Conservation (phyloP, 2,888 invertebrate genomes). For the Bursaphelenchus okinawaensis region DNA sequence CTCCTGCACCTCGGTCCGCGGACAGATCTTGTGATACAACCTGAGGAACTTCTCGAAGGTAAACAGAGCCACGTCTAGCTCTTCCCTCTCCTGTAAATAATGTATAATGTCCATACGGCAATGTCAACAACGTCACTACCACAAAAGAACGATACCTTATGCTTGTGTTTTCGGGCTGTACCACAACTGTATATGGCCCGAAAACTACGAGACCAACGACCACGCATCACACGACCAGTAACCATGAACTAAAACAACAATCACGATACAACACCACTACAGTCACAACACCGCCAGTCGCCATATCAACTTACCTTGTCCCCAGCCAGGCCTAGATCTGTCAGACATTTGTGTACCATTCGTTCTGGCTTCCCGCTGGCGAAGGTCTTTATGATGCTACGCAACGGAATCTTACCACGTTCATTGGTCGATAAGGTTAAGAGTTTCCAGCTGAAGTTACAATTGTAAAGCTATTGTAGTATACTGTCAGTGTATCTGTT, state of each 20-base stretch:
- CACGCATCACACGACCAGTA: conserved; percentile 35
- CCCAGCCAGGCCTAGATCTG: conserved; percentile 82
- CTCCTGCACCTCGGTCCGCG: conserved; percentile 95
- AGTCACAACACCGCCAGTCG: conserved; percentile 11
- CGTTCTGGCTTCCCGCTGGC: conserved; percentile 99
- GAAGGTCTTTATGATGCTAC: conserved; percentile 80
- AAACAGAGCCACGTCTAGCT: conserved; percentile 85
- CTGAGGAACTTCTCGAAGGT: conserved; percentile 98
- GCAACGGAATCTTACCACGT: conserved; percentile 86
- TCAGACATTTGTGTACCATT: conserved; percentile 89
- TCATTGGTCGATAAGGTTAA: conserved; percentile 87
- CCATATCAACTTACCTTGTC: conserved; percentile 64
- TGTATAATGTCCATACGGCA: background rate
- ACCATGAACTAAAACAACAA: conserved; percentile 37
- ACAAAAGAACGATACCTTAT: conserved; percentile 20
- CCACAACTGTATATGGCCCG: conserved; percentile 47
- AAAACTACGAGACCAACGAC: conserved; percentile 41
- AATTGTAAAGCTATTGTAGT: conserved; percentile 15
- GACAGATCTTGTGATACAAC: conserved; percentile 96
- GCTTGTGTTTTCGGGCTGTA: conserved; percentile 25
- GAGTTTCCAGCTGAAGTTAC: conserved; percentile 96
- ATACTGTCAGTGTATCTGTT: background rate
- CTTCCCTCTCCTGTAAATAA: conserved; percentile 69
- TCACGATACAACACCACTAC: conserved; percentile 23
- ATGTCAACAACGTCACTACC: background rate